phyloP scores from a whole-genome alignment of 2,113 vertebrate species.

The Isurus oxyrinchus region DNA sequence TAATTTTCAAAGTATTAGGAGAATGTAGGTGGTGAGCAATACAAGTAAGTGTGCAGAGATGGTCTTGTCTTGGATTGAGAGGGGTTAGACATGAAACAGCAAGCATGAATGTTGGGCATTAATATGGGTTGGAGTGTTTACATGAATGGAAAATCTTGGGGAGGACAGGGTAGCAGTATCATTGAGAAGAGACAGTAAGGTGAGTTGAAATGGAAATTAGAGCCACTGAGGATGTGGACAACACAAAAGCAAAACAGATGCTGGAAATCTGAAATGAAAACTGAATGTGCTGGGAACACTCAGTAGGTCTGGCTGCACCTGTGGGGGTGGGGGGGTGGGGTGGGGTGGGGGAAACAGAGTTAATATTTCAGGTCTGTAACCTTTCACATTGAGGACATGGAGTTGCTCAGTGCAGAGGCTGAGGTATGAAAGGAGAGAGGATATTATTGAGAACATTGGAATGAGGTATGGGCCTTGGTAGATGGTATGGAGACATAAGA shows the following conservation, averaged over 20 bases:
- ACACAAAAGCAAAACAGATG: no score
- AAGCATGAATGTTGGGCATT: not conserved
- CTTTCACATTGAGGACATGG: not conserved
- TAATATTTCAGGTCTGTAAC: no score
- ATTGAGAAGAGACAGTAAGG: not conserved
- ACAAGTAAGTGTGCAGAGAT: not conserved
- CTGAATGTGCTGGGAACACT: no score
- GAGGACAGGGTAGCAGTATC: not conserved
- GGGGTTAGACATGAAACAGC: not conserved
- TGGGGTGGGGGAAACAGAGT: no score
- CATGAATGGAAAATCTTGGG: not conserved
- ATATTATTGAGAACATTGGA: not conserved
- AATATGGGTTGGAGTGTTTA: not conserved
- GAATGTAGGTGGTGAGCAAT: not conserved
- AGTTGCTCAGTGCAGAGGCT: not conserved
- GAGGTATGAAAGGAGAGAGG: not conserved
- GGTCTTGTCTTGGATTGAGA: not conserved
- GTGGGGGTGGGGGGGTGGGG: no score
- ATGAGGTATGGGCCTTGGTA: not conserved
- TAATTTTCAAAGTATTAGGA: not conserved
- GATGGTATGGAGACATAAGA: not conserved
- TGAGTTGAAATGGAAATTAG: not conserved
- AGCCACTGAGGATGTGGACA: not conserved
- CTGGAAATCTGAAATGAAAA: no score
- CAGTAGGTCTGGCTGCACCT: no score